Conservation (phyloP, 1,140 invertebrate genomes). For the Cydia strobilella region DNA sequence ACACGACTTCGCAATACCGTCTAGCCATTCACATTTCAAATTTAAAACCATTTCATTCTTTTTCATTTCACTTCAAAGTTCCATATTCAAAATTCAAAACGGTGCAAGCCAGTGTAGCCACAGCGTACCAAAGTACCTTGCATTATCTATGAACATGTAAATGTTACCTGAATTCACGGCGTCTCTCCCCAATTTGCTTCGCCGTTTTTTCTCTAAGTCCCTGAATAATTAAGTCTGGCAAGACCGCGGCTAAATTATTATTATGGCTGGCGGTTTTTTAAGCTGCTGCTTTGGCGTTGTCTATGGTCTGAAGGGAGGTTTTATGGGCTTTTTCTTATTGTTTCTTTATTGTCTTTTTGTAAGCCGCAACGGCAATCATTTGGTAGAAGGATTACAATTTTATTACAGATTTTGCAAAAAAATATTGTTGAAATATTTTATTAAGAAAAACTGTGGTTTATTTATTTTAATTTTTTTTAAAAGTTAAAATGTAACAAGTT, state of each 20-base stretch:
- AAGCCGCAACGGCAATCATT: slow-evolving; percentile 12
- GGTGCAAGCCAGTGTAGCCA: slow-evolving; percentile 27
- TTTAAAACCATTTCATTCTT: slow-evolving; percentile 23
- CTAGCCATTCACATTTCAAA: slow-evolving; percentile 1
- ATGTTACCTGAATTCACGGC: slow-evolving; percentile 47
- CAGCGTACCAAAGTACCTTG: slow-evolving; percentile 35
- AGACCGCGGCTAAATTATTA: slow-evolving; percentile 49
- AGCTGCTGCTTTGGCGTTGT: slow-evolving; percentile 17
- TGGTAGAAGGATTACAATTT: slow-evolving; percentile 4
- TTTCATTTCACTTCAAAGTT: slow-evolving; percentile 23
- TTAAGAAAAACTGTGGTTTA: no score
- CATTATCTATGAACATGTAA: slow-evolving; percentile 53
- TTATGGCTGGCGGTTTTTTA: slow-evolving; percentile 41
- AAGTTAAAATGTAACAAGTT: no score
- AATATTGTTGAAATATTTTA: background rate
- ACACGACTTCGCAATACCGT: slow-evolving; percentile 1
- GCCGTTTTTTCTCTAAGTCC: slow-evolving; percentile 48
- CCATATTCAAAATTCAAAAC: slow-evolving; percentile 31
- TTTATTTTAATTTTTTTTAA: no score
- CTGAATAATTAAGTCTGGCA: slow-evolving; percentile 49
- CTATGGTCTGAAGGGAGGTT: slow-evolving; percentile 20
- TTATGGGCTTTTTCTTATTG: slow-evolving; percentile 34
- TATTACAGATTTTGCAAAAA: background rate
- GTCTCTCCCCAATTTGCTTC: slow-evolving; percentile 42
- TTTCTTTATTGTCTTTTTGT: slow-evolving; percentile 22